These are phyloP conservation scores for Oxyscelio sp. DNA, from an alignment of 2,888 invertebrate genomes.

Conservation along the genomic window DNA sequence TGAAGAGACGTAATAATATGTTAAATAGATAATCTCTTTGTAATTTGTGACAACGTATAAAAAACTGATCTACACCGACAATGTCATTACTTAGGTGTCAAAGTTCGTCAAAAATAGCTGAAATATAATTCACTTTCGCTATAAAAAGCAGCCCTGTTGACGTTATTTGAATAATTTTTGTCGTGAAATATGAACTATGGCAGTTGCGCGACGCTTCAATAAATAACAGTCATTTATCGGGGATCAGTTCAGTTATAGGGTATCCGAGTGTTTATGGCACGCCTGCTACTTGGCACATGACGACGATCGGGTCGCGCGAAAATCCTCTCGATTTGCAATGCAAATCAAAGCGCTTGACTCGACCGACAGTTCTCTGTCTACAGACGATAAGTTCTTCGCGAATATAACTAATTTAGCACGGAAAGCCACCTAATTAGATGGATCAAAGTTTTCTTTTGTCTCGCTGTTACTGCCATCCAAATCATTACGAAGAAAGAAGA, in stretches of 20 bases:
- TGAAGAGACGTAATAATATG: too few species aligned
- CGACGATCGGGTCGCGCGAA: conserved; percentile 47
- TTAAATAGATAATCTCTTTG: too few species aligned
- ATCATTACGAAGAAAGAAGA: too few species aligned
- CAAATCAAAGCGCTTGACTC: conserved; percentile 30
- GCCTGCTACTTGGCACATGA: conserved; percentile 44
- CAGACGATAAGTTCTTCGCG: conserved; percentile 22
- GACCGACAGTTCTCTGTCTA: conserved; percentile 16
- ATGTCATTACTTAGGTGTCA: neutral
- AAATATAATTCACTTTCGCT: neutral
- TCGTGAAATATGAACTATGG: conserved; percentile 9
- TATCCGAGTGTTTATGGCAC: conserved; percentile 56
- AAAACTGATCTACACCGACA: too few species aligned
- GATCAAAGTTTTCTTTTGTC: too few species aligned
- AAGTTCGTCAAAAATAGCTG: neutral
- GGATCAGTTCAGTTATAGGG: conserved; percentile 55
- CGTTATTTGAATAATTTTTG: conserved; percentile 25
- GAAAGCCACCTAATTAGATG: conserved; percentile 26
- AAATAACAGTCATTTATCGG: conserved; percentile 61
- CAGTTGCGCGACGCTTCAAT: conserved; percentile 7
- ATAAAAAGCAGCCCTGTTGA: neutral
- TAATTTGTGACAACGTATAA: too few species aligned
- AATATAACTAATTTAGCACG: conserved; percentile 16
- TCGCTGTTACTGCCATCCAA: too few species aligned
- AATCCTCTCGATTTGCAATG: conserved; percentile 57